Evolutionary conservation across 2,888 invertebrate species (phyloP).

Genomic region (Sepioteuthis lessoniana): DNA sequence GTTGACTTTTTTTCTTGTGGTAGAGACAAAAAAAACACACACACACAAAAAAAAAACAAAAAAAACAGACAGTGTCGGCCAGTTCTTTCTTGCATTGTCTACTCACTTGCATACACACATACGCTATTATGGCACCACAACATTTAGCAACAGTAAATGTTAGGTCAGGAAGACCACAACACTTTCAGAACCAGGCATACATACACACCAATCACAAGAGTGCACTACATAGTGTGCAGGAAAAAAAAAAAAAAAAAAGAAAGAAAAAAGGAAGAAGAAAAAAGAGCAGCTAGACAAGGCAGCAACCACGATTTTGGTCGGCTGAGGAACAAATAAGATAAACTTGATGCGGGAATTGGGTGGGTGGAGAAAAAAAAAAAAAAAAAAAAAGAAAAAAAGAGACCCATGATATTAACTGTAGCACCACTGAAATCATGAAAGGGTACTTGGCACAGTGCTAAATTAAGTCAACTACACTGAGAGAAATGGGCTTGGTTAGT

Average conservation of each 20-base stretch:
- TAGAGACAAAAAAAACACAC: neutral
- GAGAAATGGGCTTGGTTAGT: neutral
- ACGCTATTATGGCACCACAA: neutral
- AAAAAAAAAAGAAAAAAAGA: neutral
- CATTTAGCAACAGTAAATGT: slow-evolving; percentile 5
- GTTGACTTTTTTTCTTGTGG: neutral
- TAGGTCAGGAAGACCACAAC: neutral
- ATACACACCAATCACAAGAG: neutral
- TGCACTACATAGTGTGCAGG: neutral
- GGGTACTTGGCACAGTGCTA: neutral
- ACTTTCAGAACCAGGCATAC: neutral
- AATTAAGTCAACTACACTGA: neutral
- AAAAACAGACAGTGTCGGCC: slow-evolving; percentile 17
- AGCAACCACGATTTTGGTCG: neutral
- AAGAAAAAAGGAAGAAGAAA: neutral
- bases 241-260: neutral
- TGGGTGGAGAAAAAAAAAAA: too few relatives aligned
- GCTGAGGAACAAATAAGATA: neutral
- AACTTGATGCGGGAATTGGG: neutral
- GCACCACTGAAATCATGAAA: neutral
- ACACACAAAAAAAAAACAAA: too few relatives aligned
- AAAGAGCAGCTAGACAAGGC: neutral
- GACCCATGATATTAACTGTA: neutral
- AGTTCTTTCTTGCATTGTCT: slow-evolving; percentile 8
- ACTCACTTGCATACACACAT: neutral